Conservation (phyloP, 2,113 vertebrate genomes). For the Nanorana parkeri region DNA sequence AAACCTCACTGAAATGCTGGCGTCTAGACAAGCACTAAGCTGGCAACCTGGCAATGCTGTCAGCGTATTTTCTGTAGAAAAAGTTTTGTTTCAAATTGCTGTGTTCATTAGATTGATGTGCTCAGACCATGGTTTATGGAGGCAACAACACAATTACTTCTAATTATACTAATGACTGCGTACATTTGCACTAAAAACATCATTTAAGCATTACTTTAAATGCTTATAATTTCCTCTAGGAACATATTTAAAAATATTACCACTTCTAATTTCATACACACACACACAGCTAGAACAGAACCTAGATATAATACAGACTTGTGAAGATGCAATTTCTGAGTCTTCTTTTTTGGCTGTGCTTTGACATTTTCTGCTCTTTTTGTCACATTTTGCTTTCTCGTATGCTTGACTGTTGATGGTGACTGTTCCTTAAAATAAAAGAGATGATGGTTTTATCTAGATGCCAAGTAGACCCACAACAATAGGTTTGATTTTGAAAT, state of each 20-base stretch:
- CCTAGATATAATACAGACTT: slow-evolving; percentile 3
- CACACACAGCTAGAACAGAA: background rate
- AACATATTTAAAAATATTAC: slow-evolving; percentile 12
- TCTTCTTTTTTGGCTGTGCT: slow-evolving; percentile 19
- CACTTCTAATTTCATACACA: slow-evolving; percentile 5
- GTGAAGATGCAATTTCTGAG: background rate
- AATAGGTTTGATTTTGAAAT: background rate
- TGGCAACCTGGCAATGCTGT: no score
- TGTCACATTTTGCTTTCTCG: slow-evolving; percentile 11
- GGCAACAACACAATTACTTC: slow-evolving; percentile 37
- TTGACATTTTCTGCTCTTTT: slow-evolving; percentile 1
- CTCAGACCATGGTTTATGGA: slow-evolving; percentile 15
- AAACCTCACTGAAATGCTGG: no score
- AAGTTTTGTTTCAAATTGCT: slow-evolving; percentile 40
- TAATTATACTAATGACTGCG: slow-evolving; percentile 37
- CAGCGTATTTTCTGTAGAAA: background rate
- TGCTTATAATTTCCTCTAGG: slow-evolving; percentile 21
- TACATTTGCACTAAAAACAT: slow-evolving; percentile 6
- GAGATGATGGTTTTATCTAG: background rate
- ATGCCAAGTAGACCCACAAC: background rate
- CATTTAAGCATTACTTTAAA: slow-evolving; percentile 35
- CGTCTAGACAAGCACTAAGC: no score
- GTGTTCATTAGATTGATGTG: slow-evolving; percentile 41
- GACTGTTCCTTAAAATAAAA: slow-evolving; percentile 28
- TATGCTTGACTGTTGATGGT: background rate